Percentiles rank a stretch among this genome's conserved stretches.
These are phyloP conservation scores for Oligia strigilis DNA, from an alignment of 2,888 invertebrate species.

Conservation along the genomic window DNA sequence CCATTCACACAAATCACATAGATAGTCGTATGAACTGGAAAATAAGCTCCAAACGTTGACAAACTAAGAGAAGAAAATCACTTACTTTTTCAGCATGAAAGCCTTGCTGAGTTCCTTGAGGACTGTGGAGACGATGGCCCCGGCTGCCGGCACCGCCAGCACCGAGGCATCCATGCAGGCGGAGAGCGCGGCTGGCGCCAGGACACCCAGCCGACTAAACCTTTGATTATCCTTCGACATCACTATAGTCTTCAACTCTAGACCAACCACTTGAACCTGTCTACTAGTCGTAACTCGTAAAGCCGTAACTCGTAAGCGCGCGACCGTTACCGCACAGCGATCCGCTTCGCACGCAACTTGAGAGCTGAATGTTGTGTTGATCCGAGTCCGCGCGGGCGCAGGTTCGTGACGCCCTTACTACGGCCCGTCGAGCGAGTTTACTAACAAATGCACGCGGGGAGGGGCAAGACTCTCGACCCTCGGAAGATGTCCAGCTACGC, in stretches of 20 bases:
- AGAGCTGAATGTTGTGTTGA: conserved; percentile 77
- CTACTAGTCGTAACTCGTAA: conserved; percentile 46
- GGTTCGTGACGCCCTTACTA: conserved; percentile 54
- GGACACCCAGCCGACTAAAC: conserved; percentile 84
- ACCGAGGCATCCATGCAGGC: conserved; percentile 88
- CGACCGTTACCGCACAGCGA: conserved; percentile 86
- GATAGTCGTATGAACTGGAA: not conserved
- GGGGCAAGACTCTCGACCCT: conserved; percentile 39
- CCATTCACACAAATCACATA: not conserved
- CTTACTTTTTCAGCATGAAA: conserved; percentile 89
- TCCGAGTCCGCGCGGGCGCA: conserved; percentile 51
- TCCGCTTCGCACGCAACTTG: conserved; percentile 86
- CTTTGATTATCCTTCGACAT: conserved; percentile 84
- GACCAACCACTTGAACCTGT: conserved; percentile 51
- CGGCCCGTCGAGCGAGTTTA: conserved; percentile 57
- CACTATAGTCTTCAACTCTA: conserved; percentile 68
- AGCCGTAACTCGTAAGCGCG: conserved; percentile 68
- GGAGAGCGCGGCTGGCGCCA: conserved; percentile 86
- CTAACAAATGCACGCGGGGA: conserved; percentile 46
- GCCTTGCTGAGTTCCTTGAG: conserved; percentile 88
- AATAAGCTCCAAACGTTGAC: not conserved
- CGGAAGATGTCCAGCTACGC: conserved; percentile 31
- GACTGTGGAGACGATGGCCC: conserved; percentile 87
- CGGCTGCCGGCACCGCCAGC: conserved; percentile 87
- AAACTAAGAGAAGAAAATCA: conserved; percentile 28